Base-by-base conservation (phyloP, 1,140 invertebrate genomes). In the Drosophila saltans region DNA sequence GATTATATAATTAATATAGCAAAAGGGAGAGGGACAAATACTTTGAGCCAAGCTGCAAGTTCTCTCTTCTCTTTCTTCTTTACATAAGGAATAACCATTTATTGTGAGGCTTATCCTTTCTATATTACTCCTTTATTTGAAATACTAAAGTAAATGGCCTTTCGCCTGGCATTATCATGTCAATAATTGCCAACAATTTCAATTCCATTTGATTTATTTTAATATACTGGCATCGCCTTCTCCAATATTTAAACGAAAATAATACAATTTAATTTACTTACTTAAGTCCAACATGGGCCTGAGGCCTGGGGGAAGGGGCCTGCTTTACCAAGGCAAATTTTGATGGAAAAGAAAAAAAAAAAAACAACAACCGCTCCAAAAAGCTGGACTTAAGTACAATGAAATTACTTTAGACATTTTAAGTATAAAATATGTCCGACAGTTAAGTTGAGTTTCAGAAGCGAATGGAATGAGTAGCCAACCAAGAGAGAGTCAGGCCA, bases 361-460 rank as follows among this genome's bases (percentile, higher is more conserved):
- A 61, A 33, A 10, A 58, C 3, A 36, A n/a, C n/a, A n/a, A n/a
- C 33, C 16, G 52, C 45, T 16, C 30, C 59, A 60, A 73, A 72
- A 66, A 45, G 63, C 45, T 41, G 36, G 75, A 73, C 71, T 76
- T 86, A 85, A 86, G 82, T 79, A 82, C 75, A 86, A 82, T 77
- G 67, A 88, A 86, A 82, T 86, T 74, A 82, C 80, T 88, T 86
- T 80, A 71, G 76, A 78, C 83, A 86, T 86, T 83, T 83, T 88
- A 86, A 86, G 83, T 80, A 86, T 82, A 88, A 82, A 88, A 77
- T 88, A 86, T 86, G 84, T 70, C 76, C 74, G 84, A 86, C 80
- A 88, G 80, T 74, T 71, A 60, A 75, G 81, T 74, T 43, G 66
- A 70, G 72, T 60, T 7, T 52, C 8, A 11, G 2, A 7, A 26